Conservation (phyloP, 2,113 vertebrate species). For the Rhinopomastus cyanomelas region DNA sequence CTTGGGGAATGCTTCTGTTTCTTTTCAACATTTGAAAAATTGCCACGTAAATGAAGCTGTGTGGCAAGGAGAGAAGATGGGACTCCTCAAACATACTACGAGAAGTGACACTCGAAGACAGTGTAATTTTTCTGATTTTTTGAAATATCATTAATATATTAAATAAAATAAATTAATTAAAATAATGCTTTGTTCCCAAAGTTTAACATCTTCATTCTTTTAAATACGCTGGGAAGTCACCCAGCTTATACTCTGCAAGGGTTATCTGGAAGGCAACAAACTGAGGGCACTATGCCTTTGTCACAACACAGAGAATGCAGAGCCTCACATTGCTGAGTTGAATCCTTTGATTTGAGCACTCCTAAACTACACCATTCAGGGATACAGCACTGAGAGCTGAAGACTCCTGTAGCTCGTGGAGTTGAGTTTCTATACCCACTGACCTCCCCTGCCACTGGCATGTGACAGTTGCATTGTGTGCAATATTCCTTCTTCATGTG, state of each 20-base stretch:
- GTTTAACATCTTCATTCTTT: neutral
- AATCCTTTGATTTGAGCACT: neutral
- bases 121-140: neutral
- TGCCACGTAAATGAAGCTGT: neutral
- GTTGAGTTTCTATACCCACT: neutral
- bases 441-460: neutral
- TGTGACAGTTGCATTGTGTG: neutral
- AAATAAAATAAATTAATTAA: no score
- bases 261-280: neutral
- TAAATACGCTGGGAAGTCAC: neutral
- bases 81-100: neutral
- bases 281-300: rapidly evolving
- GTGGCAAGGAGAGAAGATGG: neutral
- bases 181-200: neutral
- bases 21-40: neutral
- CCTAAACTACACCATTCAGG: neutral
- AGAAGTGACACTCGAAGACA: neutral
- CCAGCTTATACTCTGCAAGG: neutral
- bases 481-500: neutral
- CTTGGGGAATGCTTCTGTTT: neutral
- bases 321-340: neutral
- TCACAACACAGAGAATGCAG: neutral
- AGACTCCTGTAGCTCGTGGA: neutral
- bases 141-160: no score
- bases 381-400: neutral